A percentile compares a stretch with the other conserved stretches of the same genome.
phyloP scores from a whole-genome alignment of 2,113 vertebrate genomes.

The Stigmatopora argus region DNA sequence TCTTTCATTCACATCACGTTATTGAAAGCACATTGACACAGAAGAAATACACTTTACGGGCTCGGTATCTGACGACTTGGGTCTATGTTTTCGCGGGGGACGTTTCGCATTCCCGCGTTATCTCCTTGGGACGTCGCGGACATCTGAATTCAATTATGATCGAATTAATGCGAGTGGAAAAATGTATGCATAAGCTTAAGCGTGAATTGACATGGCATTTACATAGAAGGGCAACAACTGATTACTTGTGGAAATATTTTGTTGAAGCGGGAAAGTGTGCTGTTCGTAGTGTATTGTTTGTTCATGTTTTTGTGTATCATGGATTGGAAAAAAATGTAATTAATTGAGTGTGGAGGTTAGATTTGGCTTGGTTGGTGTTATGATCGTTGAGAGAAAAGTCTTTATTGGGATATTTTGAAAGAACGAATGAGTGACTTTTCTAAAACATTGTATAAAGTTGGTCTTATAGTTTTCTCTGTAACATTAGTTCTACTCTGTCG shows the following conservation, averaged over 20 bases:
- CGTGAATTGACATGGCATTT: too few species aligned
- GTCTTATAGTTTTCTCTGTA: background rate
- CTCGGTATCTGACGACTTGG: conserved; percentile 6
- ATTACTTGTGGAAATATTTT: too few species aligned
- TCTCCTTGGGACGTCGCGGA: background rate
- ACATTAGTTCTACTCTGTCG: background rate
- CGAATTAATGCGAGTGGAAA: background rate
- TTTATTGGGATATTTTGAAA: background rate
- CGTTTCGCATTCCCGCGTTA: background rate
- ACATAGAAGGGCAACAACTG: too few species aligned
- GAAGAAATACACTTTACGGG: background rate
- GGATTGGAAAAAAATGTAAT: too few species aligned
- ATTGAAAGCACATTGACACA: background rate
- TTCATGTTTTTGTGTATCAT: too few species aligned
- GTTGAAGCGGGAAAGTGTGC: background rate
- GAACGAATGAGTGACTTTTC: background rate
- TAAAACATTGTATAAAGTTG: background rate
- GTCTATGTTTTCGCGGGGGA: background rate
- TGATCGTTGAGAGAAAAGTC: background rate
- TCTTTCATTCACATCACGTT: conserved; percentile 4
- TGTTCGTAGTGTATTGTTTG: background rate
- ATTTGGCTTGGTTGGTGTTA: too few species aligned
- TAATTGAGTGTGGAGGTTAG: too few species aligned
- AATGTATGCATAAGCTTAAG: background rate
- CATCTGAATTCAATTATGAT: background rate